phyloP scores from a whole-genome alignment of 2,797 vertebrate genomes.

The Botia almorhae region DNA sequence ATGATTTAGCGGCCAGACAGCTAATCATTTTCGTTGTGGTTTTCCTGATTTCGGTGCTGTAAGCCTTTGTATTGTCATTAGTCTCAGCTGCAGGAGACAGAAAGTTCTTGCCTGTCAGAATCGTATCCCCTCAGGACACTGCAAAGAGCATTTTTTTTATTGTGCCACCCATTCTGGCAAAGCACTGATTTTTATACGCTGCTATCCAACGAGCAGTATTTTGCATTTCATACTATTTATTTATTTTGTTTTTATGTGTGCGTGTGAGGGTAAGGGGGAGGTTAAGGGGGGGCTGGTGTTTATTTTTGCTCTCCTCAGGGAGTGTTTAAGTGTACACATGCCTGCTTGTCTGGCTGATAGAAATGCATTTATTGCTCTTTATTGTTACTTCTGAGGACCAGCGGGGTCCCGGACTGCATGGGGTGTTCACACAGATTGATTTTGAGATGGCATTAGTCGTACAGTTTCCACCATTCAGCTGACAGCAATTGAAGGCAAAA shows the following conservation, averaged over 20 bases:
- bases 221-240: constrained; percentile 55
- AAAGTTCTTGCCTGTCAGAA: constrained; percentile 38
- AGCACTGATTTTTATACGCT: constrained; percentile 34
- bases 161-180: constrained; percentile 55
- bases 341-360: constrained; percentile 56
- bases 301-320: constrained; percentile 61
- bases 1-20: constrained; percentile 56
- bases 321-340: constrained; percentile 57
- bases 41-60: constrained; percentile 50
- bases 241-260: constrained; percentile 3
- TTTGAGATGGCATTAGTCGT: constrained; percentile 52
- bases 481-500: constrained; percentile 43
- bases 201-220: constrained; percentile 33
- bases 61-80: constrained; percentile 48
- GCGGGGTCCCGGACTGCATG: constrained; percentile 46
- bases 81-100: constrained; percentile 39
- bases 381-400: constrained; percentile 53
- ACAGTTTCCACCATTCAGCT: constrained; percentile 49
- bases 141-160: background rate
- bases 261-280: background rate
- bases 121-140: constrained; percentile 11
- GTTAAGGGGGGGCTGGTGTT: constrained; percentile 26
- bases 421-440: constrained; percentile 51
- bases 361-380: constrained; percentile 58
- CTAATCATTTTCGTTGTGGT: constrained; percentile 52